A percentile compares a stretch with the other conserved stretches of the same genome.
Evolutionary conservation across 1,140 invertebrate species (phyloP).

Genomic region (Aphelinus certus): DNA sequence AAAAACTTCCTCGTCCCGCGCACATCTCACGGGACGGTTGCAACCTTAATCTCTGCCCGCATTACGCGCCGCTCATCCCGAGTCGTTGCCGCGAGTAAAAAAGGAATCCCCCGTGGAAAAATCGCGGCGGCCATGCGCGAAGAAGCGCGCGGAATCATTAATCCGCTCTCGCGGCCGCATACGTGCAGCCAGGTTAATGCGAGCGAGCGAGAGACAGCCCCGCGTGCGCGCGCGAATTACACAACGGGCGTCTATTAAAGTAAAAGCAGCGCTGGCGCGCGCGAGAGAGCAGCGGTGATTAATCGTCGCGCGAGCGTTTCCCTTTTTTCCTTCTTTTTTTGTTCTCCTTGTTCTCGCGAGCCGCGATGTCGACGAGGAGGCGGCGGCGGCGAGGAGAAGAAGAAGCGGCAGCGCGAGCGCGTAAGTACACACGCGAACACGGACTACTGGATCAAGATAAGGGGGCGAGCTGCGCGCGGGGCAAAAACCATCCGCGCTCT

Average conservation of each 20-base stretch:
- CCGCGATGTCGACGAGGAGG: no score
- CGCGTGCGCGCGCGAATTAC: constrained; percentile 3
- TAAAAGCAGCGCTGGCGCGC: constrained; percentile 8
- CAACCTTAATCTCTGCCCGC: no score
- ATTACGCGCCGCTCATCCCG: no score
- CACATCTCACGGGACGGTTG: no score
- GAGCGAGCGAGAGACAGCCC: background rate
- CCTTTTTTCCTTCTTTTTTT: background rate
- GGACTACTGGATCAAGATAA: constrained; percentile 7
- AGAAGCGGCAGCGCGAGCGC: background rate
- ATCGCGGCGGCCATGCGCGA: constrained; percentile 2
- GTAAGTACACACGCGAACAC: background rate
- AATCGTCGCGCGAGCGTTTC: constrained; percentile 15
- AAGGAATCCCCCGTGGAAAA: background rate
- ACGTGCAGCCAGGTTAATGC: background rate
- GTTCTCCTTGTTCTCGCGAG: no score
- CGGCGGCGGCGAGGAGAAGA: no score
- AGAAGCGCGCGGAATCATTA: constrained; percentile 12
- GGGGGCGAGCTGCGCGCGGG: background rate
- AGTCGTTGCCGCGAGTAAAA: no score
- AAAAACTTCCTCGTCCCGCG: no score
- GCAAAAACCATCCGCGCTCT: background rate
- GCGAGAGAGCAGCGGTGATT: constrained; percentile 13
- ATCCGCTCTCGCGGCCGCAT: constrained; percentile 4
- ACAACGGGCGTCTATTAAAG: constrained; percentile 26